Conservation (phyloP, 2,888 invertebrate genomes). For the Hypolimnas misippus region DNA sequence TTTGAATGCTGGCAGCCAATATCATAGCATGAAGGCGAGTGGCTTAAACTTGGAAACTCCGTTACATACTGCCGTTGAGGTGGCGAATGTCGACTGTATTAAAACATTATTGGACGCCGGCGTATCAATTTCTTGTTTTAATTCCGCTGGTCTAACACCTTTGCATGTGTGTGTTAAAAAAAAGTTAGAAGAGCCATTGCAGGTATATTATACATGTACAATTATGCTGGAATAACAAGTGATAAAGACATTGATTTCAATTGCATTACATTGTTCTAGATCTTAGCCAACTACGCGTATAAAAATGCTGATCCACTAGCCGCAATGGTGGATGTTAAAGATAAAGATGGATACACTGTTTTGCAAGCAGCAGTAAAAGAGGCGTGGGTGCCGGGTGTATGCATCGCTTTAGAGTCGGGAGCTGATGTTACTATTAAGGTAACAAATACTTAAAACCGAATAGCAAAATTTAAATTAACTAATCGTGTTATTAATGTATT, state of each 20-base stretch:
- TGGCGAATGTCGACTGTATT: constrained; percentile 71
- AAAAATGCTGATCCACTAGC: constrained; percentile 65
- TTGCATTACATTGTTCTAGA: constrained; percentile 45
- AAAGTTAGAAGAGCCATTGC: constrained; percentile 69
- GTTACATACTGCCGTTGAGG: constrained; percentile 79
- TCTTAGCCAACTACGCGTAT: constrained; percentile 67
- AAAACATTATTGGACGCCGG: constrained; percentile 69
- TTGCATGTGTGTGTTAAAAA: constrained; percentile 79
- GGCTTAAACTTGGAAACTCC: constrained; percentile 67
- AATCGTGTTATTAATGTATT: too few relatives aligned
- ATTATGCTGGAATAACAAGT: background rate
- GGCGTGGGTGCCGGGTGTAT: constrained; percentile 80
- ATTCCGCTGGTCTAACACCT: constrained; percentile 75
- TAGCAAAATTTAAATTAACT: too few relatives aligned
- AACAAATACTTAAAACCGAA: background rate
- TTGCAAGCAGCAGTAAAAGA: constrained; percentile 78
- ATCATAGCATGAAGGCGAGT: constrained; percentile 54
- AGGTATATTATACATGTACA: too few relatives aligned
- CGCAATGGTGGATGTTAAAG: constrained; percentile 74
- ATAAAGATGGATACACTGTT: constrained; percentile 78
- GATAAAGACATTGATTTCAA: background rate
- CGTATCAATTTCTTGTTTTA: constrained; percentile 67
- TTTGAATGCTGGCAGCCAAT: constrained; percentile 56
- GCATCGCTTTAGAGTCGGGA: constrained; percentile 78
- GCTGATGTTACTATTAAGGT: constrained; percentile 79